Base-by-base conservation (phyloP, 2,888 invertebrate genomes). In the Amaurobius ferox region DNA sequence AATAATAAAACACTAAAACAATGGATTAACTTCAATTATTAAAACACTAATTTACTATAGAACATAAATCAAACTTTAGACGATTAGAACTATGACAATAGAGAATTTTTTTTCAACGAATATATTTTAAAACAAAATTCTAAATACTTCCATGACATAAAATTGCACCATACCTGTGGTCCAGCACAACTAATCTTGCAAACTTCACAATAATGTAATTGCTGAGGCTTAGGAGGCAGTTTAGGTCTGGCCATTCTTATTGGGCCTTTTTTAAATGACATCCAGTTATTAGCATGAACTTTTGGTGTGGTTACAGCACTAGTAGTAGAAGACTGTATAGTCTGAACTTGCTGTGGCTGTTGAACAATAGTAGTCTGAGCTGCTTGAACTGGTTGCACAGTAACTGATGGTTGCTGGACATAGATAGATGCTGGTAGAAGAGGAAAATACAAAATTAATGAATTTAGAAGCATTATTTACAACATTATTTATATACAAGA, bases 161-260 rank as follows among this genome's bases (percentile, higher is more conserved):
- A n/a, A n/a, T n/a, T n/a, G n/a, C n/a, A n/a, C n/a, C n/a, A 29
- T 89, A 94, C 94, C 93, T 96, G 96, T 2, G 97, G 97, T 0
- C 97, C 97, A 88, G 97, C 97, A 92, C 97, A 98, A 90, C 98
- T 98, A 90, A 99, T 98, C 92, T 99, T 98, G 92, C 99, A 99
- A 16, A 98, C 97, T 92, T 99, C 98, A 91, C 99, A 99, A 92
- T 98, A 99, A 92, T 98, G 98, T 88, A 98, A 93, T 91, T 97
- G 97, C 91, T 97, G 97, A 35, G 97, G 96, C 90, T 97, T 96
- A 23, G 97, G 96, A 79, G 96, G 95, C 32, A 95, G 95, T 92
- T 95, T 96, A 88, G 94, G 94, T 71, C 94, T 93, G 91, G 94
- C 94, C 90, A 93, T 92, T 91, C 94, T 94, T 70, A 89, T 86